Evolutionary conservation across 2,888 invertebrate genomes (phyloP).

Genomic region (Drosophila fulvimacula): DNA sequence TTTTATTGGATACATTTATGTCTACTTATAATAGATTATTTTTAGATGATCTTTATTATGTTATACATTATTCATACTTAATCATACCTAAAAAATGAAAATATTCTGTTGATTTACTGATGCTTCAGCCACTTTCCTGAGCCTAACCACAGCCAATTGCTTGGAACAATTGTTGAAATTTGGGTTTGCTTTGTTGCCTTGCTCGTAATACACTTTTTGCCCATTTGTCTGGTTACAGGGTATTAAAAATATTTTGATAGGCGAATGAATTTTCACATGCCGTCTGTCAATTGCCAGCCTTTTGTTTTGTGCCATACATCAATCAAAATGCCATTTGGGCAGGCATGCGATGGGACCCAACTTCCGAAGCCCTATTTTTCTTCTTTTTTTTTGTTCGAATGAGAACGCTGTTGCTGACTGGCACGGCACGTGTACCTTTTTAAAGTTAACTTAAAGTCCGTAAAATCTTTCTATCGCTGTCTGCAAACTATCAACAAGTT

Average conservation of each 20-base stretch:
- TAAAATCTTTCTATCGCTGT: constrained; percentile 21
- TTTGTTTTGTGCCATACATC: constrained; percentile 63
- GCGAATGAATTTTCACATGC: constrained; percentile 28
- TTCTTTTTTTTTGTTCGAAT: constrained; percentile 14
- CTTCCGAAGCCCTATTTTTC: constrained; percentile 16
- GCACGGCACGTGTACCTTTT: constrained; percentile 72
- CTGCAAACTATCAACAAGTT: constrained; percentile 70
- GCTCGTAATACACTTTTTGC: not conserved
- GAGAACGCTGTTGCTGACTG: constrained; percentile 12
- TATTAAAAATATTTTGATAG: constrained; percentile 31
- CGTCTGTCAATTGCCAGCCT: constrained; percentile 47
- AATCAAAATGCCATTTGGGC: constrained; percentile 74
- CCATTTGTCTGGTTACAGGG: not conserved
- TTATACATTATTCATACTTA: too few species aligned
- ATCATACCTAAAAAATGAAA: too few species aligned
- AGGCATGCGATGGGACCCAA: constrained; percentile 50
- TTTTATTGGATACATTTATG: too few species aligned
- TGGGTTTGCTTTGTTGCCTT: not conserved
- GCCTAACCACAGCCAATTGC: not conserved
- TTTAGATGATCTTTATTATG: too few species aligned
- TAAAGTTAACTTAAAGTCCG: constrained; percentile 54
- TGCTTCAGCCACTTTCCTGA: not conserved
- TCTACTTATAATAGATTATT: too few species aligned
- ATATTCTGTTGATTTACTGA: not conserved
- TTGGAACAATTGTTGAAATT: not conserved